A percentile compares a stretch with the other conserved stretches of the same genome.
These are phyloP conservation scores for Monarcha castaneiventris DNA, from an alignment of 2,113 vertebrate species.

Conservation along the genomic window DNA sequence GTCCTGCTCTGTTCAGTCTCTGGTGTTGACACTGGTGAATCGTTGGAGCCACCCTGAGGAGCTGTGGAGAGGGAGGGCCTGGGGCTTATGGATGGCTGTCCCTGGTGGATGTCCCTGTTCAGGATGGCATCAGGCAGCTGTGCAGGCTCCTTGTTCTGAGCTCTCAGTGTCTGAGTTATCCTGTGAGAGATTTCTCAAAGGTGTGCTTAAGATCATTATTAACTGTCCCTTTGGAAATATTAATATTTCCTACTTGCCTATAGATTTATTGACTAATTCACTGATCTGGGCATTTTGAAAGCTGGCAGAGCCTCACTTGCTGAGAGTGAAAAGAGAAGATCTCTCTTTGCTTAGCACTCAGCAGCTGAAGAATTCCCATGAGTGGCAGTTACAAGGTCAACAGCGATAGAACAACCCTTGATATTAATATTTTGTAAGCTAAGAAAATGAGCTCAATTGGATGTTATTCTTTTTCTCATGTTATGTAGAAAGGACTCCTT, in stretches of 20 bases:
- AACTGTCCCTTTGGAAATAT: neutral
- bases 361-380: neutral
- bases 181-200: neutral
- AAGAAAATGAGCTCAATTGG: neutral
- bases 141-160: neutral
- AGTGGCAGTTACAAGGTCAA: neutral
- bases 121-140: neutral
- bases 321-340: neutral
- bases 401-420: neutral
- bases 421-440: neutral
- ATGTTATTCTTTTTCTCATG: neutral
- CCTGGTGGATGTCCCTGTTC: neutral
- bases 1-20: neutral
- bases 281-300: neutral
- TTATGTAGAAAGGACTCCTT: neutral
- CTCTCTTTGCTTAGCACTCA: neutral
- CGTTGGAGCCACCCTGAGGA: neutral
- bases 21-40: fast-evolving
- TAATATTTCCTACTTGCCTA: neutral
- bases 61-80: neutral
- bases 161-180: neutral
- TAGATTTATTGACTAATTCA: neutral
- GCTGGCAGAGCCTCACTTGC: neutral
- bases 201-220: neutral
- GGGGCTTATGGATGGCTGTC: fast-evolving